These are phyloP conservation scores for Mimumesa dahlbomi DNA, from an alignment of 2,888 invertebrate species.

Conservation along the genomic window DNA sequence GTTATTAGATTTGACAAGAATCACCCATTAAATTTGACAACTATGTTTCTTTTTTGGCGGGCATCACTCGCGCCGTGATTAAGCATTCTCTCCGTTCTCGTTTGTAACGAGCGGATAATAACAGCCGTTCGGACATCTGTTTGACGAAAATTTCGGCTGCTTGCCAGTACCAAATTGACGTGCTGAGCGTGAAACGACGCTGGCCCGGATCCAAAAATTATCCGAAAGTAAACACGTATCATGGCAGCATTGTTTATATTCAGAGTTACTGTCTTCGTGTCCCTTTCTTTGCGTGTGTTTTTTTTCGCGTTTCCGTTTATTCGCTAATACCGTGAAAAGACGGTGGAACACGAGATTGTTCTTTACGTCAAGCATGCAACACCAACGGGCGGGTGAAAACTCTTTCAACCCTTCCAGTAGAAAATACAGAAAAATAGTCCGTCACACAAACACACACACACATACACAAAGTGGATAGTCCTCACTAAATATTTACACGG, in stretches of 20 bases:
- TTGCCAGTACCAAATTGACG: conserved; percentile 64
- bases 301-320: too few species aligned
- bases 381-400: too few species aligned
- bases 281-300: conserved; percentile 1
- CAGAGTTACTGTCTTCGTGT: conserved; percentile 19
- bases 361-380: neutral
- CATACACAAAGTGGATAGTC: too few species aligned
- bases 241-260: conserved; percentile 52
- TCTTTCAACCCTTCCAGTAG: too few species aligned
- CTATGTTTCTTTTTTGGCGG: conserved; percentile 28
- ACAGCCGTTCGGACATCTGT: conserved; percentile 56
- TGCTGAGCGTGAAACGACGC: conserved; percentile 48
- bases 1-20: neutral
- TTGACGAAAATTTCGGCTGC: conserved; percentile 64
- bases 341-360: neutral
- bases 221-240: conserved; percentile 62
- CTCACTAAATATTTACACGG: too few species aligned
- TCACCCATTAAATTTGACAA: conserved; percentile 52
- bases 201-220: conserved; percentile 61
- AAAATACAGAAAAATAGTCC: too few species aligned
- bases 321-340: too few species aligned
- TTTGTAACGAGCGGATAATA: conserved; percentile 53
- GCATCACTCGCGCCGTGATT: conserved; percentile 15
- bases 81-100: conserved; percentile 46
- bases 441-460: too few species aligned